Evolutionary conservation across 2,888 invertebrate species (phyloP), one percentile per base, ranked within the genome.

Genomic region (Xanthia icteritia): DNA sequence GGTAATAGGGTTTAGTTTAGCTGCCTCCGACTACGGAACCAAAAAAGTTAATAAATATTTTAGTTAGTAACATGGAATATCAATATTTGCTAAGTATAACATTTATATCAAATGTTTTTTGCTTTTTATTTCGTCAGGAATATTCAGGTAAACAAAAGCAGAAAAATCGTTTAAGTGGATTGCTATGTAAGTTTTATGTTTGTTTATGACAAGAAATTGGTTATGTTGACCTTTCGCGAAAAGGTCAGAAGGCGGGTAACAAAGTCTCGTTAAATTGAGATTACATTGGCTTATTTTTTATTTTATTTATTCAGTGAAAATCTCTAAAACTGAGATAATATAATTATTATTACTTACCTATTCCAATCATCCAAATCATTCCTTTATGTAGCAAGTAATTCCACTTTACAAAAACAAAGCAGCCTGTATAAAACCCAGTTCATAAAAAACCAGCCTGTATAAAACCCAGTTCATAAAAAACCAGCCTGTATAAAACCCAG

Each of bases 131-230:
- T 36, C 9, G 0, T 17, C 17, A n/a, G 9, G 5, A 11, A 51
- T 17, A 11, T 51, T 31, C 15, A 23, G 9, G 15, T 15, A 31
- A 31, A 15, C 5, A 31, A 51, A 48, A 23, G 27, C 0, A 48
- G 17, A 42, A 45, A 48, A 31, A 6, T 31, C 27, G 2, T 66
- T 23, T 20, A 27, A 45, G 42, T 65, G 42, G 11, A 13, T 2
- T 48, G 8, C 23, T 31, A 31, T 3, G 20, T 66, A 48, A 23
- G 20, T 31, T n/a, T 6, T 2, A 63, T 42, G 17, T 31, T 63
- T 54, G 31, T 54, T 75, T 75, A n/a, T 61, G 6, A 51, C 20
- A 76, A 51, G 9, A 75, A 61, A 61, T 56, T 77, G 63, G 42
- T 5, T 77, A 5, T 45, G 20, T 23, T 45, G 17, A 56, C n/a